A percentile compares a stretch with the other conserved stretches of the same genome.
These are phyloP conservation scores for Dione vanillae DNA, from an alignment of 2,888 invertebrate species.

Conservation along the genomic window DNA sequence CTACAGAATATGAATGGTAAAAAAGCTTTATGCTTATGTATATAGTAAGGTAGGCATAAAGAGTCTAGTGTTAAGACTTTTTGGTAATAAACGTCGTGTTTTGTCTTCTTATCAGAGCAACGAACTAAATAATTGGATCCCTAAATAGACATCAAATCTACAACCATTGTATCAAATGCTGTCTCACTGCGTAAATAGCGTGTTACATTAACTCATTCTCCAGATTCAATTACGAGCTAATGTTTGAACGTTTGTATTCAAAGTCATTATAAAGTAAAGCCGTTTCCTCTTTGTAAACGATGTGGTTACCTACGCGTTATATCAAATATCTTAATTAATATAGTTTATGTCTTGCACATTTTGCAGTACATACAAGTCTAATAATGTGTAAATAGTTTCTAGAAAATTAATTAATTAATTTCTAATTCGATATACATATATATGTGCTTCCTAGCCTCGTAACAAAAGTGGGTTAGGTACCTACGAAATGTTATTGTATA, in stretches of 20 bases:
- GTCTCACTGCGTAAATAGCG: neutral
- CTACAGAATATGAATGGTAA: neutral
- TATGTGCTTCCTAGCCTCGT: too few species aligned
- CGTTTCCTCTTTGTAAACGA: neutral
- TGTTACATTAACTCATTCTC: neutral
- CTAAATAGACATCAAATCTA: neutral
- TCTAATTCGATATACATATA: too few species aligned
- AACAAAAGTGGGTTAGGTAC: too few species aligned
- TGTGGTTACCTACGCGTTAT: neutral
- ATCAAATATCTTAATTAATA: neutral
- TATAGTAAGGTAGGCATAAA: neutral
- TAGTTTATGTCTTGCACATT: neutral
- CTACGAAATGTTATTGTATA: too few species aligned
- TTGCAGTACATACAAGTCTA: neutral
- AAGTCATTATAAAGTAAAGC: neutral
- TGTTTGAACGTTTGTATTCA: slow-evolving; percentile 1
- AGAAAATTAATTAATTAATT: too few species aligned
- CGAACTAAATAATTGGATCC: neutral
- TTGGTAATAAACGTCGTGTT: neutral
- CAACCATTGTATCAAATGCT: neutral
- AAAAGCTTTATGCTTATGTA: neutral
- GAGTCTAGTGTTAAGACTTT: neutral
- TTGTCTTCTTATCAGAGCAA: neutral
- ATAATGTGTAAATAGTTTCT: too few species aligned
- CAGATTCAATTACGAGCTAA: slow-evolving; percentile 2